phyloP scores from a whole-genome alignment of 2,113 vertebrate species.

The Leptobrachium leishanense region DNA sequence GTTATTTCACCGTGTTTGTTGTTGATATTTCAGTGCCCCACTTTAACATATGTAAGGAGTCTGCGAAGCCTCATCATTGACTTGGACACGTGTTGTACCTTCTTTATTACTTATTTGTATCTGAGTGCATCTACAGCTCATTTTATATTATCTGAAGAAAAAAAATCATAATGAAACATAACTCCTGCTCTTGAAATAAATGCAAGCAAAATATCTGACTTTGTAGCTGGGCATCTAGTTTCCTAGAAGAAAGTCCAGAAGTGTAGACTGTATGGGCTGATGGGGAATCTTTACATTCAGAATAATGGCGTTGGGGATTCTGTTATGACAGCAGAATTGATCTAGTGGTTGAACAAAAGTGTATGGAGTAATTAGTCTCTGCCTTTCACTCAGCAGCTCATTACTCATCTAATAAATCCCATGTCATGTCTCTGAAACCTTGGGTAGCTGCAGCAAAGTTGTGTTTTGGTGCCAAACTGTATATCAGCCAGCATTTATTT shows the following conservation, averaged over 20 bases:
- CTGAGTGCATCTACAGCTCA: background rate
- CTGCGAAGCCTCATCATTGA: background rate
- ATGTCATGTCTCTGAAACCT: slow-evolving; percentile 49
- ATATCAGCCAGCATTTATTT: slow-evolving; percentile 53
- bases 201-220: background rate
- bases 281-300: background rate
- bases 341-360: slow-evolving; percentile 42
- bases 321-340: slow-evolving; percentile 37
- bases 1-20: too few species aligned
- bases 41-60: background rate
- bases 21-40: too few species aligned
- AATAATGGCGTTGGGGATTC: slow-evolving; percentile 9
- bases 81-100: background rate
- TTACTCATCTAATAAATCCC: slow-evolving; percentile 49
- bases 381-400: slow-evolving; percentile 41
- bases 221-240: background rate
- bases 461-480: slow-evolving; percentile 52
- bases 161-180: background rate
- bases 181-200: background rate
- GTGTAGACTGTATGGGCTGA: background rate
- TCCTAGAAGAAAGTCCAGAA: background rate
- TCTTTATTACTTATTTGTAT: background rate
- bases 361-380: slow-evolving; percentile 15
- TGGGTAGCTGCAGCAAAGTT: slow-evolving; percentile 45
- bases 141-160: background rate